Percentiles rank a stretch among this genome's conserved stretches.
Conservation (phyloP, 53 echinoderm and acorn worm species). For the Henricia sp. region DNA sequence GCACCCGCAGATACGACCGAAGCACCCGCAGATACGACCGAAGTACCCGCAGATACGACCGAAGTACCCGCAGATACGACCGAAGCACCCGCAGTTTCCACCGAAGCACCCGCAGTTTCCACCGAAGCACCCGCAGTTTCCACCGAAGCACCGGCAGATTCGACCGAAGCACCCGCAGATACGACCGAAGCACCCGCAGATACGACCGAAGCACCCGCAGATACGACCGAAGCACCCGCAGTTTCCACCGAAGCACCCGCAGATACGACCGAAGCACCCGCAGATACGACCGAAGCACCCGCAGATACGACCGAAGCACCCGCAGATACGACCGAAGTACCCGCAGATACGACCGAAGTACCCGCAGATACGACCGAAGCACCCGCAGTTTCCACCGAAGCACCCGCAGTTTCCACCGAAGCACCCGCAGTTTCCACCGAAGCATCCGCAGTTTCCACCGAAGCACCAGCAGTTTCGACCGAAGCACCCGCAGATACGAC, state of each 20-base stretch:
- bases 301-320: neutral
- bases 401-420: neutral
- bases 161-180: too few species aligned
- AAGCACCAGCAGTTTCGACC: constrained; percentile 7
- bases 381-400: neutral
- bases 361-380: neutral
- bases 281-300: neutral
- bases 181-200: neutral
- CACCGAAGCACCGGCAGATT: neutral
- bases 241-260: neutral
- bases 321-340: neutral
- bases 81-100: neutral
- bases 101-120: neutral
- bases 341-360: neutral
- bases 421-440: neutral
- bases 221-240: neutral
- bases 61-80: neutral
- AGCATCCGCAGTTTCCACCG: neutral
- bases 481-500: neutral
- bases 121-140: neutral
- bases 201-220: neutral
- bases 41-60: neutral
- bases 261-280: neutral
- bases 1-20: neutral
- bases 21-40: neutral